Base-by-base conservation (phyloP, 2,888 invertebrate genomes). In the Choristoneura rosaceana region DNA sequence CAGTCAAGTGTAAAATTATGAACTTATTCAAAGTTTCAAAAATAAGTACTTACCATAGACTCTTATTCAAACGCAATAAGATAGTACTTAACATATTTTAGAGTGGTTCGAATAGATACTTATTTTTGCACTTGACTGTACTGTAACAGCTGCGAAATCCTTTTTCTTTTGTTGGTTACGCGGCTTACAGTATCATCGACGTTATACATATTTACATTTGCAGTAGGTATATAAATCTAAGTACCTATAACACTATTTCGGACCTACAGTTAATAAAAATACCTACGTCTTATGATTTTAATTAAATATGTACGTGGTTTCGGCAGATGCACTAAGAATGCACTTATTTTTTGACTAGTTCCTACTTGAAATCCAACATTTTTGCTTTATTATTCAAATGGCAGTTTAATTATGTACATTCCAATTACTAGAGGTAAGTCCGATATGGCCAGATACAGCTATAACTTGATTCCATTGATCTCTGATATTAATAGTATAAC, bases 401-500 rank as follows among this genome's bases (percentile, higher is more conserved):
- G 73, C 77, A 67, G 17, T 78, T 81, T 79, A 76, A 84, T 76
- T 69, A 77, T 82, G 80, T 82, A 85, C 87, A 88, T 87, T 88
- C 84, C 84, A 87, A 83, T 83, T 84, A 84, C 73, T 84, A 82
- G 69, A 25, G 75, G 64, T 79, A 82, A 80, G 76, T 76, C 71
- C 73, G 67, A 67, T 80, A 76, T 79, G 75, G 73, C 64, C 78
- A 74, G 76, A 71, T 79, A 74, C 74, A 78, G 79, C 78, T 76
- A 76, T 75, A 78, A 76, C 74, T 79, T 78, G 80, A 81, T 85
- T 84, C 81, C 79, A 74, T 82, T 81, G 82, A 85, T 87, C 84
- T 87, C 85, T 82, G 83, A 82, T 84, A 81, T 81, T 83, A 66
- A 81, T 83, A 83, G 81, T 77, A 74, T 86, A 84, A 84, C 79